Evolutionary conservation across 1,140 invertebrate species (phyloP).

Genomic region (Drosophila pseudoananassae): DNA sequence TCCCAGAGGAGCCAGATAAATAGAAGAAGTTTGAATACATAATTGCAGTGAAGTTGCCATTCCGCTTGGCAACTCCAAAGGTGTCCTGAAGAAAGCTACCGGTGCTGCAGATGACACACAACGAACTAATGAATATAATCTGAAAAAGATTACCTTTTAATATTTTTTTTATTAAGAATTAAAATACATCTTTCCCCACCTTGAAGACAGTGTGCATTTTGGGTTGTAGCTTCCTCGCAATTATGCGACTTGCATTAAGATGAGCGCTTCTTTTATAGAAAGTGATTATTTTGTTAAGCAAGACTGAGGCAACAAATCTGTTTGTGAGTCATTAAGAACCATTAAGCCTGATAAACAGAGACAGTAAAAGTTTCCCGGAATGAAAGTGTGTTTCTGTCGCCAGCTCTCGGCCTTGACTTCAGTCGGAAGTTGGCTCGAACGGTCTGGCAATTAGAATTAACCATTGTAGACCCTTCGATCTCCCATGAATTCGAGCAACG

Average conservation of each 20-base stretch:
- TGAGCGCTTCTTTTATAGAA: neutral
- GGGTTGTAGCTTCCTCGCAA: neutral
- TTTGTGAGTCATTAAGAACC: neutral
- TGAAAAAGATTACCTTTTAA: neutral
- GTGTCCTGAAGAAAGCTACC: neutral
- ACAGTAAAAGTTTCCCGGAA: neutral
- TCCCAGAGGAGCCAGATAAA: neutral
- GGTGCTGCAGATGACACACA: neutral
- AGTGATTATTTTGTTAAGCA: neutral
- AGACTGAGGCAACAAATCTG: neutral
- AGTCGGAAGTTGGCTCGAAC: slow-evolving; percentile 13
- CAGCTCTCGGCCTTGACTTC: slow-evolving; percentile 9
- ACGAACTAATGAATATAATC: neutral
- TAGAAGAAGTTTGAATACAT: neutral
- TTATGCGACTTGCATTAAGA: neutral
- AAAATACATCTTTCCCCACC: neutral
- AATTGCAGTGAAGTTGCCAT: slow-evolving; percentile 1
- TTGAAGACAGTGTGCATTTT: neutral
- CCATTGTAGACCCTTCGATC: slow-evolving; percentile 20
- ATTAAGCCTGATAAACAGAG: neutral
- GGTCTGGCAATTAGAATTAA: slow-evolving; percentile 34
- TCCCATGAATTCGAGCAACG: slow-evolving; percentile 27
- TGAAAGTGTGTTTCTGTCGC: neutral
- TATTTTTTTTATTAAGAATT: neutral
- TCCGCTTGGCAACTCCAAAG: neutral